Percentiles rank a stretch among this genome's conserved stretches.
These are phyloP conservation scores for Neopipo cinnamomea DNA, from an alignment of 2,113 vertebrate species.

Conservation along the genomic window DNA sequence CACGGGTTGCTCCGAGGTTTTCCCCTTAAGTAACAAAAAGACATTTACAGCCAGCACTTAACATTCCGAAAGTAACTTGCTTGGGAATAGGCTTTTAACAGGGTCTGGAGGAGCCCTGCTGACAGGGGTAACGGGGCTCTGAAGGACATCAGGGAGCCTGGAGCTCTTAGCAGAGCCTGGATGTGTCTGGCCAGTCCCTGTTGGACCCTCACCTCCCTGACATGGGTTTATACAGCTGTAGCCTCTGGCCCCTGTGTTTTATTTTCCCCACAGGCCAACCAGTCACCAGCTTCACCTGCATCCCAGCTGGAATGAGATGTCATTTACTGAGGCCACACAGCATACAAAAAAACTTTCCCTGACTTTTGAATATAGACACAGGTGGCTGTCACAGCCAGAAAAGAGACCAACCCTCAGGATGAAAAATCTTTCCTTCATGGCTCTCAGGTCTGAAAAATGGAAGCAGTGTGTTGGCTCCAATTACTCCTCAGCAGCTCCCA, in stretches of 20 bases:
- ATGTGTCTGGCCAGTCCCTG: fast-evolving
- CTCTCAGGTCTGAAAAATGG: not conserved
- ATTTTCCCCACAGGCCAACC: fast-evolving
- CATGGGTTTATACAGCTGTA: fast-evolving
- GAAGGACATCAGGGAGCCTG: not conserved
- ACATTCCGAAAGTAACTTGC: not conserved
- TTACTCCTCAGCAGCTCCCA: not conserved
- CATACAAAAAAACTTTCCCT: not conserved
- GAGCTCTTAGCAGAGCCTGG: not conserved
- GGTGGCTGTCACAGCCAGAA: not conserved
- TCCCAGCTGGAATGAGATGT: not conserved
- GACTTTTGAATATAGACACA: not conserved
- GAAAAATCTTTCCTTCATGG: slow-evolving; percentile 15
- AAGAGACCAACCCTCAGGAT: not conserved
- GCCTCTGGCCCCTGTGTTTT: not conserved
- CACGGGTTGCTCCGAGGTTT: fast-evolving
- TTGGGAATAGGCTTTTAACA: not conserved
- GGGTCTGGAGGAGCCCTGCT: not conserved
- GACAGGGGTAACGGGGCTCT: not conserved
- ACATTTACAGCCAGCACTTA: not conserved
- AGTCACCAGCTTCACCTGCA: fast-evolving
- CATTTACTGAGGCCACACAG: not conserved
- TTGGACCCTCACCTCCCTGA: not conserved
- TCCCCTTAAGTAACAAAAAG: not conserved
- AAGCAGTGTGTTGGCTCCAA: not conserved